Conservation (phyloP, 2,797 vertebrate species). For the Alectoris magna region DNA sequence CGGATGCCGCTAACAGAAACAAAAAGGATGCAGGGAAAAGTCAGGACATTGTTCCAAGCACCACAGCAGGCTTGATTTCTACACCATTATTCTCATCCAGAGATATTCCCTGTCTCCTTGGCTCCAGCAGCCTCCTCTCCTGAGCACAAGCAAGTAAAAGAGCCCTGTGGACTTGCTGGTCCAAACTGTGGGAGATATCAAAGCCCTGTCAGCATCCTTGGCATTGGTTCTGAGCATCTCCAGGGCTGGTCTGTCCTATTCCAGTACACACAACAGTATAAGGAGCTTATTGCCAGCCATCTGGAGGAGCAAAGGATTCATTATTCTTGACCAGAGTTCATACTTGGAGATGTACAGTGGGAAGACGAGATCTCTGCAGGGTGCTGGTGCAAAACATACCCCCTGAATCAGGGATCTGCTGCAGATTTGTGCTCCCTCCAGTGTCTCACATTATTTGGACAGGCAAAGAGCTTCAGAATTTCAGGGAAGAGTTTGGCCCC, state of each 20-base stretch:
- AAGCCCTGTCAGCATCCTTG: neutral
- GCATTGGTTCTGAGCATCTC: neutral
- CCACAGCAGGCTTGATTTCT: neutral
- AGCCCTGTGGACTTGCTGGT: neutral
- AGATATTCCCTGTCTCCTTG: neutral
- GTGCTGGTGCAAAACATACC: neutral
- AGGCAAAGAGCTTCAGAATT: neutral
- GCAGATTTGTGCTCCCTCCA: neutral
- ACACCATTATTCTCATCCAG: neutral
- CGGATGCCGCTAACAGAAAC: slow-evolving; percentile 53
- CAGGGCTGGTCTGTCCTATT: neutral
- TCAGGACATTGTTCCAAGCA: neutral
- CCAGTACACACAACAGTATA: neutral
- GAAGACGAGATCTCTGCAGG: neutral
- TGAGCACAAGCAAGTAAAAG: neutral
- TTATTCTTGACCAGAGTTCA: neutral
- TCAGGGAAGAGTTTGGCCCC: neutral
- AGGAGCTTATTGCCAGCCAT: neutral
- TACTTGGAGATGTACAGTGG: neutral
- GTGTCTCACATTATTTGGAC: neutral
- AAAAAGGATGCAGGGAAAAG: neutral
- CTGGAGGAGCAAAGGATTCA: neutral
- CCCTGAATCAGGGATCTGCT: neutral
- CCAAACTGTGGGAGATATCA: neutral
- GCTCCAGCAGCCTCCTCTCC: neutral